phyloP scores from a whole-genome alignment of 2,113 vertebrate species.

The Malurus melanocephalus region DNA sequence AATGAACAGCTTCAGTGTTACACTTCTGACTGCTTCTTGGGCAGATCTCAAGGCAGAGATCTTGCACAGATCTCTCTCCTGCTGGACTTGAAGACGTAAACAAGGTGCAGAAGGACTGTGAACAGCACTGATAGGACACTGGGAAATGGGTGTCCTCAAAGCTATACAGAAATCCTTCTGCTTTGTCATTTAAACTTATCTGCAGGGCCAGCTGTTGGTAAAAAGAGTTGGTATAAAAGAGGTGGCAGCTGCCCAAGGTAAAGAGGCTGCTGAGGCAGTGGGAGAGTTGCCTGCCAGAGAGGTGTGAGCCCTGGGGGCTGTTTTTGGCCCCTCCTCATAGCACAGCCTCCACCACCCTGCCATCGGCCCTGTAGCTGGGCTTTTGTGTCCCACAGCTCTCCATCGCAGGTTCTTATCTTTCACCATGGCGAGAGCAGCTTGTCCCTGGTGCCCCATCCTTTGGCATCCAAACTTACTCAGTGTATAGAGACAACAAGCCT shows the following conservation, averaged over 20 bases:
- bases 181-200: neutral
- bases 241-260: neutral
- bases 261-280: neutral
- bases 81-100: neutral
- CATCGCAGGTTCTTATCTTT: neutral
- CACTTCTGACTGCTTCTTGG: neutral
- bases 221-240: neutral
- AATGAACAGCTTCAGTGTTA: neutral
- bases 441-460: neutral
- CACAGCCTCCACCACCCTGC: neutral
- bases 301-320: neutral
- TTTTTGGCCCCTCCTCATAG: neutral
- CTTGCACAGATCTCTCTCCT: neutral
- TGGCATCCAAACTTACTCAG: neutral
- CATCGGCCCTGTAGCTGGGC: accelerated
- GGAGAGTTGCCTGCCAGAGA: neutral
- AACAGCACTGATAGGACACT: neutral
- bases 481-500: accelerated
- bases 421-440: accelerated
- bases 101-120: neutral
- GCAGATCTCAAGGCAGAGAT: too few relatives aligned
- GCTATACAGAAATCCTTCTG: neutral
- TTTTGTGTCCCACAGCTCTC: neutral
- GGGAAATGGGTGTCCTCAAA: neutral
- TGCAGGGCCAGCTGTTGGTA: neutral